These are phyloP conservation scores for Drusus annulatus DNA, from an alignment of 1,140 invertebrate genomes.

Conservation along the genomic window DNA sequence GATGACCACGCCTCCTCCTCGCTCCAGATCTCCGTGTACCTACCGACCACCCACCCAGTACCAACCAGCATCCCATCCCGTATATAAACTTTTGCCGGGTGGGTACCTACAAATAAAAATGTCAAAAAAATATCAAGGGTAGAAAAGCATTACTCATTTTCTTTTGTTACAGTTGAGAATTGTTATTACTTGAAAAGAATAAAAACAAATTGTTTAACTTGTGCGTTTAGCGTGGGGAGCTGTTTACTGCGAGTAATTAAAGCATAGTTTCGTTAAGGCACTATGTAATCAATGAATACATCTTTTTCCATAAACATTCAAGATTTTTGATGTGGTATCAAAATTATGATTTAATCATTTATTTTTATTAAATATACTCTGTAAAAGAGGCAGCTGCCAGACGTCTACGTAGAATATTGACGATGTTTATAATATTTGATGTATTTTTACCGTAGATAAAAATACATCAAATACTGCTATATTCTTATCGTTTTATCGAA, in stretches of 20 bases:
- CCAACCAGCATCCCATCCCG: too few species aligned
- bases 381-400: too few species aligned
- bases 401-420: too few species aligned
- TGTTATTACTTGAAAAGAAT: background rate
- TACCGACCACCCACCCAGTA: background rate
- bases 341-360: too few species aligned
- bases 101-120: conserved; percentile 2
- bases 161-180: background rate
- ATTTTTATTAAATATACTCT: too few species aligned
- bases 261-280: background rate
- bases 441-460: too few species aligned
- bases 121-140: conserved; percentile 15
- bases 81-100: conserved; percentile 23
- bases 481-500: too few species aligned
- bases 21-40: conserved; percentile 3
- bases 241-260: background rate
- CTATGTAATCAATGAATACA: background rate
- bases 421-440: too few species aligned
- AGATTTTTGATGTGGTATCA: too few species aligned
- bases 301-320: background rate
- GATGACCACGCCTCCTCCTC: conserved; percentile 49
- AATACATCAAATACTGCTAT: too few species aligned
- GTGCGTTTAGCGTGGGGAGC: background rate
- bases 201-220: background rate
- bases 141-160: conserved; percentile 23